These are phyloP conservation scores for Ibycter americanus DNA, from an alignment of 2,797 vertebrate genomes.

Conservation along the genomic window DNA sequence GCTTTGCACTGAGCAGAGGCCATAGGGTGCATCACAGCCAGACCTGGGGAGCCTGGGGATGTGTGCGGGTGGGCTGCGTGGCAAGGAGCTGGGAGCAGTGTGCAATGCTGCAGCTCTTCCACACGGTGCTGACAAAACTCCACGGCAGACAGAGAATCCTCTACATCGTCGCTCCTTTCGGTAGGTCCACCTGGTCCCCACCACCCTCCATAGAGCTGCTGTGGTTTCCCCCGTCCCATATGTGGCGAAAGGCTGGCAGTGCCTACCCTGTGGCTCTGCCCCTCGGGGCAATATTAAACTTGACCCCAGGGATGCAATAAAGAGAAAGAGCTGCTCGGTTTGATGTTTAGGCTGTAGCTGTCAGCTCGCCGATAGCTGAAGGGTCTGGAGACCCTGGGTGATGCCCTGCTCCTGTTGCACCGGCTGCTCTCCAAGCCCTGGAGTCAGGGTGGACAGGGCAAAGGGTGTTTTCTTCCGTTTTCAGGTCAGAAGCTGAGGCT, in stretches of 20 bases:
- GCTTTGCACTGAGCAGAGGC: neutral
- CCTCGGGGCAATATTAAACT: too few relatives aligned
- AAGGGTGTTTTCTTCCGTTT: fast-evolving
- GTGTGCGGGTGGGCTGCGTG: fast-evolving
- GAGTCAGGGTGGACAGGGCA: neutral
- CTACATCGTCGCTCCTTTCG: fast-evolving
- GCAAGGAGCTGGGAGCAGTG: fast-evolving
- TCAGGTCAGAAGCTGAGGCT: neutral
- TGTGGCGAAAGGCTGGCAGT: neutral
- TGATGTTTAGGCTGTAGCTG: neutral
- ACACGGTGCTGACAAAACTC: conserved; percentile 67
- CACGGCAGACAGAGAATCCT: neutral
- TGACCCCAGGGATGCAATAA: neutral
- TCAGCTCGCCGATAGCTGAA: fast-evolving
- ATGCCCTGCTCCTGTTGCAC: neutral
- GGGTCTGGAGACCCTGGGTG: neutral
- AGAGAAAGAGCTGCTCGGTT: neutral
- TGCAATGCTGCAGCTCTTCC: conserved; percentile 48
- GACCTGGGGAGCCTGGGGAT: too few relatives aligned
- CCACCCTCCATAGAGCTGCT: fast-evolving
- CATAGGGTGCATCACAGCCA: fast-evolving
- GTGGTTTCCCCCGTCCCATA: neutral
- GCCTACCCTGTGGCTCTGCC: neutral
- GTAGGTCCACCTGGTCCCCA: fast-evolving
- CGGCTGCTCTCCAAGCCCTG: neutral